Conservation (phyloP, 2,113 vertebrate species). For the Peucedramus taeniatus region DNA sequence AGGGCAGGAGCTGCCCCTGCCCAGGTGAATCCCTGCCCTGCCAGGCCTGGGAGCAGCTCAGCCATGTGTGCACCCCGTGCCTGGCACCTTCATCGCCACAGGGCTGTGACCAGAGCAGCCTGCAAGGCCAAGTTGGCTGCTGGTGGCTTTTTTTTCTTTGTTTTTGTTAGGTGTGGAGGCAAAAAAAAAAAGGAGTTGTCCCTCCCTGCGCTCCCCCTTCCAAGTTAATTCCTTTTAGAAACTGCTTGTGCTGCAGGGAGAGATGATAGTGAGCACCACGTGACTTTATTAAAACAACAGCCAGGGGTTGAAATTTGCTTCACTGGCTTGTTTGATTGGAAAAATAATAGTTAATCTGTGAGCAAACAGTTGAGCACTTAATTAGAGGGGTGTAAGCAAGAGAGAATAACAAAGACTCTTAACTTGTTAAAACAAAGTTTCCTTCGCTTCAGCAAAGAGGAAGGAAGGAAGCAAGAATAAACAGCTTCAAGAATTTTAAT, state of each 20-base stretch:
- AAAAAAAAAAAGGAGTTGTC: not conserved
- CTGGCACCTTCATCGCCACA: not conserved
- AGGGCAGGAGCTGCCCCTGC: not conserved
- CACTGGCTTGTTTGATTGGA: conserved; percentile 44
- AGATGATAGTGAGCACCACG: not conserved
- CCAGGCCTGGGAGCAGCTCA: not conserved
- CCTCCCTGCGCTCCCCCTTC: not conserved
- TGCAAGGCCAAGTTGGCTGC: not conserved
- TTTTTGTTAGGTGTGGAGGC: not conserved
- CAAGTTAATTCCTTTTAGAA: conserved; percentile 7
- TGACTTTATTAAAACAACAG: conserved; percentile 53
- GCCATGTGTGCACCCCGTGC: not conserved
- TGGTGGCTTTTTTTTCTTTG: too few relatives aligned
- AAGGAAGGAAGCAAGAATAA: conserved; percentile 82
- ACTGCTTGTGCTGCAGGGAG: not conserved
- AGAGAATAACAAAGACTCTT: conserved; percentile 66
- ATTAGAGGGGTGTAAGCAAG: conserved; percentile 69
- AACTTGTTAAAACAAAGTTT: conserved; percentile 82
- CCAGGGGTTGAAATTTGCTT: conserved; percentile 34
- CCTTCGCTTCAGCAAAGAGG: conserved; percentile 71
- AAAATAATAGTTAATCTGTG: conserved; percentile 68
- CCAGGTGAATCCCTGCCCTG: not conserved
- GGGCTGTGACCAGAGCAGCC: not conserved
- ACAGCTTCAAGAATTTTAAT: conserved; percentile 89
- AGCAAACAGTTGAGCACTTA: conserved; percentile 73